phyloP scores from a whole-genome alignment of 2,113 vertebrate genomes.

The Serilophus lunatus region DNA sequence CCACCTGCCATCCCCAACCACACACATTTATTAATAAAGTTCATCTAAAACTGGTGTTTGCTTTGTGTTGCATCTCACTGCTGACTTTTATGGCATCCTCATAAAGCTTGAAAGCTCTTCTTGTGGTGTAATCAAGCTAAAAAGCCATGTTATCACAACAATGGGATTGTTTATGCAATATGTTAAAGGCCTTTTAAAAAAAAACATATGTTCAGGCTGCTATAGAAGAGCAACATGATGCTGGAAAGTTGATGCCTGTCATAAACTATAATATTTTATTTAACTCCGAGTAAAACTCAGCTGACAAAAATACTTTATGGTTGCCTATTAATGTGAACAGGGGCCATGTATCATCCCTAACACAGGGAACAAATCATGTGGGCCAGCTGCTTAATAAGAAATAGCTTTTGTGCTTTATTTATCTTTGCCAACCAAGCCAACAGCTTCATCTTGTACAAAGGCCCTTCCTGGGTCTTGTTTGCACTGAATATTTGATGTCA shows the following conservation, averaged over 20 bases:
- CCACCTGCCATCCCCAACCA: not conserved
- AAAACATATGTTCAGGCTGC: slow-evolving; percentile 45
- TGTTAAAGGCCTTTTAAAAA: not conserved
- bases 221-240: slow-evolving; percentile 37
- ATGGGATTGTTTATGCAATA: slow-evolving; percentile 6
- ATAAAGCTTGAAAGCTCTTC: slow-evolving; percentile 33
- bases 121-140: slow-evolving; percentile 30
- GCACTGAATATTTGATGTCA: not conserved
- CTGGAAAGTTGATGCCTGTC: slow-evolving; percentile 10
- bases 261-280: slow-evolving; percentile 58
- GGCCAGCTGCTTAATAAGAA: slow-evolving; percentile 19
- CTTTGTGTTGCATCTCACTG: slow-evolving; percentile 25
- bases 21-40: not conserved
- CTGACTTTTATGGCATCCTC: slow-evolving; percentile 30
- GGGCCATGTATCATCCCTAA: slow-evolving; percentile 31
- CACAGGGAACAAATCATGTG: slow-evolving; percentile 17
- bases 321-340: slow-evolving; percentile 39
- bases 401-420: slow-evolving; percentile 14
- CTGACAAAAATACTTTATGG: slow-evolving; percentile 54
- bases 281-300: slow-evolving; percentile 45
- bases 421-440: not conserved
- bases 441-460: not conserved
- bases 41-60: not conserved
- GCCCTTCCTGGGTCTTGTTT: not conserved
- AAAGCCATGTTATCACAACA: slow-evolving; percentile 44